Percentiles rank a stretch among this genome's conserved stretches.
phyloP scores from a whole-genome alignment of 2,113 vertebrate genomes.

The Scomber scombrus region DNA sequence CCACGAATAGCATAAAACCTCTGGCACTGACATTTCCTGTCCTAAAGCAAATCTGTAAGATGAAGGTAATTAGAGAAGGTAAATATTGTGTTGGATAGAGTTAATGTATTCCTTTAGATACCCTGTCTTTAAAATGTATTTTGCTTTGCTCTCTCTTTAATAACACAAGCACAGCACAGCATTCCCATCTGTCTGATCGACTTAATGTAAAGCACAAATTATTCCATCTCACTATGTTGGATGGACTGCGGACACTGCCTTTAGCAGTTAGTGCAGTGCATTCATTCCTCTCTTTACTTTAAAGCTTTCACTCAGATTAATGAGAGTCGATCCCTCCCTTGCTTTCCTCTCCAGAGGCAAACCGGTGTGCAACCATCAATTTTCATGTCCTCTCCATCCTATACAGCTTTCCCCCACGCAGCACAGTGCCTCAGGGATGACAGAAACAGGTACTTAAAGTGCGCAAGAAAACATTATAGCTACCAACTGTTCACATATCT shows the following conservation, averaged over 20 bases:
- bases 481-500: constrained; percentile 39
- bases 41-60: constrained; percentile 31
- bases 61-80: constrained; percentile 16
- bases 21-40: constrained; percentile 14
- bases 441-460: constrained; percentile 58
- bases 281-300: constrained; percentile 51
- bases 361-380: constrained; percentile 49
- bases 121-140: constrained; percentile 37
- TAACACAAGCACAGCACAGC: constrained; percentile 36
- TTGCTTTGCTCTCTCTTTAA: constrained; percentile 29
- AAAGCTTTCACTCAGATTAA: constrained; percentile 73
- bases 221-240: constrained; percentile 43
- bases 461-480: constrained; percentile 17
- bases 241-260: constrained; percentile 57
- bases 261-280: constrained; percentile 44
- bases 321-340: constrained; percentile 34
- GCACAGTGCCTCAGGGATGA: constrained; percentile 47
- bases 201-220: constrained; percentile 56
- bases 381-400: constrained; percentile 53
- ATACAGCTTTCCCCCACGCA: neutral
- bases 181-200: constrained; percentile 33
- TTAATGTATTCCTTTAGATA: constrained; percentile 49
- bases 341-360: constrained; percentile 47
- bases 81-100: constrained; percentile 19
- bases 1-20: constrained; percentile 7